Evolutionary conservation across 2,113 vertebrate species (phyloP).

Genomic region (Boulengeromyrus knoepffleri): DNA sequence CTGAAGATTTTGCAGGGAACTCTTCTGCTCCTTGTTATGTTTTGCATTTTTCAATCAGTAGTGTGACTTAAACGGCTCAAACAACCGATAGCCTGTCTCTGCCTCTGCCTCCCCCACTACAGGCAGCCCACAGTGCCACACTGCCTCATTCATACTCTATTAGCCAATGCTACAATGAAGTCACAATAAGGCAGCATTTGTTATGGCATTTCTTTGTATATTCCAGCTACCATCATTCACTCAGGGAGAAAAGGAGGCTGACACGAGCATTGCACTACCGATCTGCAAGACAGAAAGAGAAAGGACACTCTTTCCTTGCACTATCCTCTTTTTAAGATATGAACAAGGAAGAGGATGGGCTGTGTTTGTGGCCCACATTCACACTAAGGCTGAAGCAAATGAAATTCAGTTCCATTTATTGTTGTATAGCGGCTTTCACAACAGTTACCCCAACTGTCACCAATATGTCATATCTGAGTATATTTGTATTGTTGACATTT

Average conservation of each 20-base stretch:
- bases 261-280: neutral
- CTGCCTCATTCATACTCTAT: conserved; percentile 6
- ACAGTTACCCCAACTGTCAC: neutral
- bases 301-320: conserved; percentile 13
- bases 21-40: neutral
- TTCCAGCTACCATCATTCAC: conserved; percentile 21
- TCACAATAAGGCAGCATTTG: conserved; percentile 1
- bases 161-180: neutral
- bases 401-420: neutral
- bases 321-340: conserved; percentile 1
- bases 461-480: neutral
- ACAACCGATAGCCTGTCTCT: conserved; percentile 3
- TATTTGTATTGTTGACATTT: neutral
- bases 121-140: neutral
- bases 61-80: neutral
- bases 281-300: neutral
- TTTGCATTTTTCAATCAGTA: neutral
- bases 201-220: neutral
- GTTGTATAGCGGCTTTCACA: neutral
- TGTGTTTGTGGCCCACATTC: neutral
- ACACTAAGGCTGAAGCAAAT: neutral
- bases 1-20: neutral
- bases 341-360: neutral
- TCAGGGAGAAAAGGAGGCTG: conserved; percentile 14
- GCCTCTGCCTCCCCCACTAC: neutral